Conservation (phyloP, 2,113 vertebrate genomes). For the Callocephalon fimbriatum region DNA sequence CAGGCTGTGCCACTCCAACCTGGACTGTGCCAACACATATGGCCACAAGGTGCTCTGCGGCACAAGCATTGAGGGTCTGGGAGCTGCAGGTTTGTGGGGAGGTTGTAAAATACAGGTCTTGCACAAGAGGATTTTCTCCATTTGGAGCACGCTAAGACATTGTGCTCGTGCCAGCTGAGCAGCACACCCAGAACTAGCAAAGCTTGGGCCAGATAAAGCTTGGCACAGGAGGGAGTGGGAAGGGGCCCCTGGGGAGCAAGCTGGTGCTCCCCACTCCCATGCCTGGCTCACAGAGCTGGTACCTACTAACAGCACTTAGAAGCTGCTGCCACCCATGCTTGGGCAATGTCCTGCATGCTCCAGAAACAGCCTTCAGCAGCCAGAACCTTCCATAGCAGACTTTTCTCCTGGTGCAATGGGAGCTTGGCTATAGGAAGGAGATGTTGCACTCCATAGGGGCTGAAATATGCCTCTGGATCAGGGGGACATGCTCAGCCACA, state of each 20-base stretch:
- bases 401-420: fast-evolving
- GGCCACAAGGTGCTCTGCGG: neutral
- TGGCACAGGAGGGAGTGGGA: neutral
- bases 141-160: neutral
- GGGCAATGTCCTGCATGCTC: neutral
- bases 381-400: fast-evolving
- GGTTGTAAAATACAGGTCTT: neutral
- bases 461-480: neutral
- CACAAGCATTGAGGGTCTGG: fast-evolving
- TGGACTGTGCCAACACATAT: neutral
- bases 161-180: neutral
- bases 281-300: neutral
- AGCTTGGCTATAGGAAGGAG: neutral
- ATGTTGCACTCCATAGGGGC: fast-evolving
- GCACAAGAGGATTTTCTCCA: neutral
- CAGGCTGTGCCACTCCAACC: neutral
- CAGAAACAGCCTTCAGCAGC: neutral
- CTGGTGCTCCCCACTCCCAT: neutral
- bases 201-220: neutral
- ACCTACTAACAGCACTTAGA: fast-evolving
- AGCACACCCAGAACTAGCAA: neutral
- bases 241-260: neutral
- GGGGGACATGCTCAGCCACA: fast-evolving
- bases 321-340: neutral
- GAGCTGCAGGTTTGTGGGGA: neutral